These are phyloP conservation scores for Acleris laterana DNA, from an alignment of 2,888 invertebrate genomes.

Conservation along the genomic window DNA sequence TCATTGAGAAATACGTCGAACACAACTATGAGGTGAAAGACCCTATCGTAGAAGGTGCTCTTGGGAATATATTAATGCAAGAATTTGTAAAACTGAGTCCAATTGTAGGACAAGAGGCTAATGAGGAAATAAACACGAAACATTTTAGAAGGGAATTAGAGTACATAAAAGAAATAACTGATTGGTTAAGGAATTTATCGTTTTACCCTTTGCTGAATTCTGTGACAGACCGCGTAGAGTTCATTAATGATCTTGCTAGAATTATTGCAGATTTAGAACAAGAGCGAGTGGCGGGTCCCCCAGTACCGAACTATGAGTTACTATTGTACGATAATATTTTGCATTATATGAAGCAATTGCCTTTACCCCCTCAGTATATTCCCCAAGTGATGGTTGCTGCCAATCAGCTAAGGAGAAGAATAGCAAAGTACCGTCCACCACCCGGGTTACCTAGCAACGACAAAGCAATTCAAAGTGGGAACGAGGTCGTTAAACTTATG, in stretches of 20 bases:
- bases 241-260: constrained; percentile 56
- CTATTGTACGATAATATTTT: constrained; percentile 49
- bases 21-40: constrained; percentile 57
- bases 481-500: constrained; percentile 57
- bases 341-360: constrained; percentile 46
- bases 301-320: constrained; percentile 51
- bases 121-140: constrained; percentile 45
- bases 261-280: constrained; percentile 57
- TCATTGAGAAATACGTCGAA: constrained; percentile 58
- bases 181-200: constrained; percentile 65
- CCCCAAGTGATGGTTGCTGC: constrained; percentile 46
- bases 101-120: constrained; percentile 49
- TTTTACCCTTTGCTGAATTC: constrained; percentile 51
- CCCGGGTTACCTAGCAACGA: neutral
- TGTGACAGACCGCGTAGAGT: constrained; percentile 52
- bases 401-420: constrained; percentile 47
- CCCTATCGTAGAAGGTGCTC: constrained; percentile 53
- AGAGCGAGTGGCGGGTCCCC: constrained; percentile 47
- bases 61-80: constrained; percentile 53
- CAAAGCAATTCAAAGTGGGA: neutral
- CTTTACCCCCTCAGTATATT: constrained; percentile 46
- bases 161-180: constrained; percentile 60
- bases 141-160: constrained; percentile 55
- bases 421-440: constrained; percentile 40
- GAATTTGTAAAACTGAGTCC: constrained; percentile 55